These are phyloP conservation scores for Pseudomyrmex flavicornis DNA, from an alignment of 1,140 invertebrate species.

Conservation along the genomic window DNA sequence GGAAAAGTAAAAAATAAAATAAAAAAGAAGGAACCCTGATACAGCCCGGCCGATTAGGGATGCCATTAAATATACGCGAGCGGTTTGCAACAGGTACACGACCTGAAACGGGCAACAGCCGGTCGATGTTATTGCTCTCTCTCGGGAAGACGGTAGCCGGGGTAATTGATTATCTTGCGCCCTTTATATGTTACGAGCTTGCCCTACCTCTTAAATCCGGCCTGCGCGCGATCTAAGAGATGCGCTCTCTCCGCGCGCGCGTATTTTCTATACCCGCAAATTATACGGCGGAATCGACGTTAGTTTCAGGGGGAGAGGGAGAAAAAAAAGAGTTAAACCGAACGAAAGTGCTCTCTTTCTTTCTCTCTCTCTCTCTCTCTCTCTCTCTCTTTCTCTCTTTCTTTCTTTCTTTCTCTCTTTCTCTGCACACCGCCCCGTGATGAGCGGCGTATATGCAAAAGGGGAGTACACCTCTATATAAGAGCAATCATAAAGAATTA, in stretches of 20 bases:
- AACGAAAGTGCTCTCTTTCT: slow-evolving; percentile 45
- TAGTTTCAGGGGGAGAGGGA: slow-evolving; percentile 31
- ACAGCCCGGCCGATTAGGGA: slow-evolving; percentile 74
- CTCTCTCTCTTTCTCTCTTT: background rate
- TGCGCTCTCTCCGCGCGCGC: slow-evolving; percentile 57
- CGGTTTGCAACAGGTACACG: slow-evolving; percentile 70
- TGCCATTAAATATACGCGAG: slow-evolving; percentile 72
- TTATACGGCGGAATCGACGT: slow-evolving; percentile 71
- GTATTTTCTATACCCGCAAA: slow-evolving; percentile 71
- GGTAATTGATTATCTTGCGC: slow-evolving; percentile 82
- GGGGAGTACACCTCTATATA: slow-evolving; percentile 37
- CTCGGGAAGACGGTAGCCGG: slow-evolving; percentile 77
- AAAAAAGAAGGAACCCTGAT: slow-evolving; percentile 36
- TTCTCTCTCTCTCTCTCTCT: too few species aligned
- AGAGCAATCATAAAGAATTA: slow-evolving; percentile 23
- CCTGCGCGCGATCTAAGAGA: slow-evolving; percentile 71
- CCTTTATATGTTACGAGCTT: slow-evolving; percentile 73
- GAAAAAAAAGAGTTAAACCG: slow-evolving; percentile 40
- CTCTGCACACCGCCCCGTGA: slow-evolving; percentile 1
- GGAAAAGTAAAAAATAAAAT: slow-evolving; percentile 58
- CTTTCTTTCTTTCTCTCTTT: too few species aligned
- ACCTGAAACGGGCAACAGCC: slow-evolving; percentile 65
- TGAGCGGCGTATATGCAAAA: slow-evolving; percentile 32
- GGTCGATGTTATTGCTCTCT: slow-evolving; percentile 73
- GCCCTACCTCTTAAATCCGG: slow-evolving; percentile 73